These are phyloP conservation scores for Toxotes lorentzi DNA, from an alignment of 2,797 vertebrate genomes.

Conservation along the genomic window DNA sequence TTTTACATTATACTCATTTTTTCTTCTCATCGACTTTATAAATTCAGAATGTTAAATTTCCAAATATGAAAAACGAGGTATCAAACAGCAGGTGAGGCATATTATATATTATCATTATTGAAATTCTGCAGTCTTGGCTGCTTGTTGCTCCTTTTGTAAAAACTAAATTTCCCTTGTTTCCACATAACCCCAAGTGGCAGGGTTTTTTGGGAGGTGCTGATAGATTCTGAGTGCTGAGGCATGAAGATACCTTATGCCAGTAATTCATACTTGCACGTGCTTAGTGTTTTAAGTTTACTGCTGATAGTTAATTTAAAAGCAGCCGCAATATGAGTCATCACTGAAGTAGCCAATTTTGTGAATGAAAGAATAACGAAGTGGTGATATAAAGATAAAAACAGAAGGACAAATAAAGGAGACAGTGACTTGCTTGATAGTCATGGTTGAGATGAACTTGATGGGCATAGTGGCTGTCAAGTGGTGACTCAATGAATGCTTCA, in stretches of 20 bases:
- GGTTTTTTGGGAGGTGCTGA: background rate
- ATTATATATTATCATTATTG: background rate
- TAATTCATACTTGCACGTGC: background rate
- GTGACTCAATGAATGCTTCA: background rate
- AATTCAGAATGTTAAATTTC: background rate
- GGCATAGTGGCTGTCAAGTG: background rate
- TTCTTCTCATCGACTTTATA: background rate
- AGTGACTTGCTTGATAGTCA: background rate
- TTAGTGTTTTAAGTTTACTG: background rate
- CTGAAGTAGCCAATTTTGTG: background rate
- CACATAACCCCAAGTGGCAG: background rate
- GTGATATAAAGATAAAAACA: background rate
- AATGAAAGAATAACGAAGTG: background rate
- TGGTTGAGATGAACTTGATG: background rate
- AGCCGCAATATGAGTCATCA: background rate
- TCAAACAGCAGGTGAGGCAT: background rate
- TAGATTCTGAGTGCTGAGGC: background rate
- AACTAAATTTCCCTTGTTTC: slow-evolving; percentile 1
- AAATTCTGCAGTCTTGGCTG: background rate
- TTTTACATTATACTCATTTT: background rate
- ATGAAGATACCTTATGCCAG: background rate
- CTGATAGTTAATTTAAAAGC: background rate
- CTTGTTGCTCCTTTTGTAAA: slow-evolving; percentile 6
- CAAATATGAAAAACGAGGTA: background rate
- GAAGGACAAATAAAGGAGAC: slow-evolving; percentile 6